Base-by-base conservation (phyloP, 2,797 vertebrate genomes). In the Anas capensis region DNA sequence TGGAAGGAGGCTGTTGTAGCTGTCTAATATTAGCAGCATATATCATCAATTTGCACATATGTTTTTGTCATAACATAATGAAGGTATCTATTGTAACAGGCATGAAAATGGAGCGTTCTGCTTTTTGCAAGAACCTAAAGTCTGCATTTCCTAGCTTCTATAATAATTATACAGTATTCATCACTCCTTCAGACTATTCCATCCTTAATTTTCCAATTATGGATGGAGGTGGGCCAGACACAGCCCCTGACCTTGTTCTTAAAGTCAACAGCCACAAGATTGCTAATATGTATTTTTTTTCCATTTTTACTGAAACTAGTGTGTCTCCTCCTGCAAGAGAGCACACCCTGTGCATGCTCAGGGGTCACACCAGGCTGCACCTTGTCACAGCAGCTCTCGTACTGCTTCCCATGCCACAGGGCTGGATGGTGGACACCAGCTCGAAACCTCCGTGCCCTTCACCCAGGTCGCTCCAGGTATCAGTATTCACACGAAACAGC, bases 21-120 rank as follows among this genome's bases (percentile, higher is more conserved):
- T 90, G 33, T 64, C 82, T 90, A 86, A 61, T 82, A 84, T 82
- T 82, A 92, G 83, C 82, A 90, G 86, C 34, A 66, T 6, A 16
- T 46, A 80, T 68, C 71, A 88, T 80, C 66, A 85, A 77, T 90
- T 92, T 71, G 88, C 75, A 82, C 69, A 58, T 92, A 82, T 57
- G 60, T 70, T 90, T 93, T 81, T 94, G 88, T 85, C 78, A 69
- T 36, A 93, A 87, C 56, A 61, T 80, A 82, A 90, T 75, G 60
- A 80, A 90, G 93, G 60, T 24, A 82, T 42, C 64, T 84, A 72
- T 82, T 88, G 88, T 70, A 91, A 86, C 71, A 84, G 83, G 61
- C 78, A 69, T 0, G 1, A 71, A 75, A 73, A 64, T 33, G 53
- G 64, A 92, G 86, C 58, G 8, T 84, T 92, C 88, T 77, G 56